A percentile compares a stretch with the other conserved stretches of the same genome.
Conservation (phyloP, 2,888 invertebrate species). For the Dicranocentrus wangi region DNA sequence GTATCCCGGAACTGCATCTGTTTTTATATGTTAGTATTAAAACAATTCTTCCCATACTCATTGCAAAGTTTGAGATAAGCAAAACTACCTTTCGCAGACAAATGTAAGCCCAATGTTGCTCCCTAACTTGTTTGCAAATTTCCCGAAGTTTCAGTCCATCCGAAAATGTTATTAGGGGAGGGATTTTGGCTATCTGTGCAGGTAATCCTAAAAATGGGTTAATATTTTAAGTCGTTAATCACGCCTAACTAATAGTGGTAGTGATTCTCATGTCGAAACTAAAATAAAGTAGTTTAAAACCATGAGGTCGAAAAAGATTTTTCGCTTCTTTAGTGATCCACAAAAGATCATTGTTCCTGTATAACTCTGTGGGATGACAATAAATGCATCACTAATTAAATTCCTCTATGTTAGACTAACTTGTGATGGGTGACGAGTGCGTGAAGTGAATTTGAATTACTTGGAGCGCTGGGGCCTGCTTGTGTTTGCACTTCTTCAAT, state of each 20-base stretch:
- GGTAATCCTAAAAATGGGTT: conserved; percentile 46
- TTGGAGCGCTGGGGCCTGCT: not conserved
- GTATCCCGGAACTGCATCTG: conserved; percentile 62
- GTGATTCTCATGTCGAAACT: no score
- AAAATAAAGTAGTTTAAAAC: no score
- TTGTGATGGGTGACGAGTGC: no score
- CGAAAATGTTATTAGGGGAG: conserved; percentile 51
- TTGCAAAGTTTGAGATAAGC: no score
- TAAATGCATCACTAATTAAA: no score
- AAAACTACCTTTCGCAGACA: conserved; percentile 38
- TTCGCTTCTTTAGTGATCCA: conserved; percentile 50
- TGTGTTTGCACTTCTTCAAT: conserved; percentile 46
- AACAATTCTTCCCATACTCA: no score
- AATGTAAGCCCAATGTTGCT: conserved; percentile 68
- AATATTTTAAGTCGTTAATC: not conserved
- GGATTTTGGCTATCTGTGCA: conserved; percentile 63
- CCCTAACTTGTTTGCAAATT: conserved; percentile 65
- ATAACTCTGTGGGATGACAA: conserved; percentile 29
- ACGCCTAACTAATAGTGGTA: not conserved
- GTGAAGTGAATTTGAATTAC: conserved; percentile 1
- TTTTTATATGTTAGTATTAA: not conserved
- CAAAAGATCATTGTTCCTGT: conserved; percentile 35
- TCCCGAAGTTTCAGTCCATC: conserved; percentile 68
- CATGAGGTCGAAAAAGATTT: conserved; percentile 62
- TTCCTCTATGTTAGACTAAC: no score